phyloP scores from a whole-genome alignment of 1,140 invertebrate genomes.

The Nasonia longicornis region DNA sequence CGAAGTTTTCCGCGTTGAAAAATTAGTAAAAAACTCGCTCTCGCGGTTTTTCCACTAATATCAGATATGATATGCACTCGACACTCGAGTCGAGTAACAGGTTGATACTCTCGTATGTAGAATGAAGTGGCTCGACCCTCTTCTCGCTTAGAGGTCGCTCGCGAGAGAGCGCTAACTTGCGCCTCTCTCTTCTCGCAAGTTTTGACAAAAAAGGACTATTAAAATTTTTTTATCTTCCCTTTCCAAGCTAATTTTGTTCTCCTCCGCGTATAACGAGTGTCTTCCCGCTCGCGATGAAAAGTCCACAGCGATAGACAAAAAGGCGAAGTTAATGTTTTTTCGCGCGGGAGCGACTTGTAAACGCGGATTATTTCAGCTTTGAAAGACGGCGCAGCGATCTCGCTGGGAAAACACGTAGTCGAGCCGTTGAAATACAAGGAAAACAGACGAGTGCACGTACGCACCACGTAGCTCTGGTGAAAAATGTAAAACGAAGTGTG shows the following conservation, averaged over 20 bases:
- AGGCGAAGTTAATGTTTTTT: neutral
- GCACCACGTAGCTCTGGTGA: conserved; percentile 1
- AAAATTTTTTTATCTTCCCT: neutral
- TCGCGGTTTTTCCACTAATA: conserved; percentile 2
- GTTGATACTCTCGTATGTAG: conserved; percentile 26
- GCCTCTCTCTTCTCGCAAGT: neutral
- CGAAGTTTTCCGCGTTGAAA: no score
- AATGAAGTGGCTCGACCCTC: conserved; percentile 27
- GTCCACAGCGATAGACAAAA: neutral
- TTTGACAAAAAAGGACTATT: neutral
- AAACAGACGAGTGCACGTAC: conserved; percentile 15
- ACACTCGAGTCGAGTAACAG: conserved; percentile 27
- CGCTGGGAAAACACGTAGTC: neutral
- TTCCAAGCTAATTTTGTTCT: neutral
- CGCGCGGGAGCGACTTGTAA: neutral
- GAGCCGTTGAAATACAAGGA: conserved; percentile 21
- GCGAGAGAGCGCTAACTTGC: neutral
- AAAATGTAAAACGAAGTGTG: conserved; percentile 22
- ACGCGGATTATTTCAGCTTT: neutral
- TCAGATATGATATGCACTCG: conserved; percentile 20
- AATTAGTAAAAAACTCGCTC: neutral
- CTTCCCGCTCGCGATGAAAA: neutral
- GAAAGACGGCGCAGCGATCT: neutral
- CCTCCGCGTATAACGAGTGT: neutral
- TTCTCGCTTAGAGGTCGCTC: neutral